phyloP scores from a whole-genome alignment of 2,113 vertebrate genomes.

The Eudyptes chrysolophus region DNA sequence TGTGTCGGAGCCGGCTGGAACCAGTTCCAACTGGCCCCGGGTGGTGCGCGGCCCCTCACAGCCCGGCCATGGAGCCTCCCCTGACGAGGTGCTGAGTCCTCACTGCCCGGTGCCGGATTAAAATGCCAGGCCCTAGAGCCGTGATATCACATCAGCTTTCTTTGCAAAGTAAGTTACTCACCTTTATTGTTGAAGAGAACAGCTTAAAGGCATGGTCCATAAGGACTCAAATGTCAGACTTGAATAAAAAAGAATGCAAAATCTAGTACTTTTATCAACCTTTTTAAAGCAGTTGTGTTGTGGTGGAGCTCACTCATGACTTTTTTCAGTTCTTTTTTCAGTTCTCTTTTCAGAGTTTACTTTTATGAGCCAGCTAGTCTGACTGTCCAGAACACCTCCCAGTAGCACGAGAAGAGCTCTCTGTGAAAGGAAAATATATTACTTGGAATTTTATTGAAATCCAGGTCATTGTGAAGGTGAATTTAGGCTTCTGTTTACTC shows the following conservation, averaged over 20 bases:
- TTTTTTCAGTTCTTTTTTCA: neutral
- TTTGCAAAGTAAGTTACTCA: too few relatives aligned
- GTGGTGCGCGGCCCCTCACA: neutral
- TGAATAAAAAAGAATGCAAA: neutral
- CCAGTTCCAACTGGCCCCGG: accelerated
- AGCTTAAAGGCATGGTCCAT: accelerated
- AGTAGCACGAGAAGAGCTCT: neutral
- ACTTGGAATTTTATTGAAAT: neutral
- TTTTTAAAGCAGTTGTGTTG: neutral
- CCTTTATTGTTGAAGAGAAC: too few relatives aligned
- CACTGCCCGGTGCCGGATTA: accelerated
- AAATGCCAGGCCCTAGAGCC: neutral
- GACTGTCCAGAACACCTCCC: neutral
- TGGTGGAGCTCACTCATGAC: neutral
- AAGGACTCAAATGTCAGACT: neutral
- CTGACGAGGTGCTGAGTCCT: neutral
- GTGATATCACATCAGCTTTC: accelerated
- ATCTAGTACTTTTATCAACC: neutral
- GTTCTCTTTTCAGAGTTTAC: neutral
- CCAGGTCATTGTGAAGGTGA: too few relatives aligned
- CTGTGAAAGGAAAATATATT: neutral
- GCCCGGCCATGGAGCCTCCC: accelerated
- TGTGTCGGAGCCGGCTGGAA: accelerated
- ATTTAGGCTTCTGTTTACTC: neutral
- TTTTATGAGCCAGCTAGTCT: neutral